Evolutionary conservation across 2,888 invertebrate species (phyloP).

Genomic region (Oxytorus armatus): DNA sequence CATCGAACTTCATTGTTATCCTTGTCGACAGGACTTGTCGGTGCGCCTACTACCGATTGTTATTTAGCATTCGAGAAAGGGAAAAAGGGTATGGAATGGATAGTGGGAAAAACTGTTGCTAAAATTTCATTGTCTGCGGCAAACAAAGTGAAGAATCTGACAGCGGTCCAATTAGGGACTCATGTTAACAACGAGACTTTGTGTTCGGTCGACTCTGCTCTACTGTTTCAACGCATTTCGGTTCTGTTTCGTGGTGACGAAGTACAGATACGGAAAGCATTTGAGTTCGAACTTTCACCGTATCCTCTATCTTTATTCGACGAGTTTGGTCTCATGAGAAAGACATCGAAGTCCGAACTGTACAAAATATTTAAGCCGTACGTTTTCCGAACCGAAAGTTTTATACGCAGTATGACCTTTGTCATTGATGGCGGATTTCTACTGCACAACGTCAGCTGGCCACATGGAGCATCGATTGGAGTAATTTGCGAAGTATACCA

Average conservation of each 20-base stretch:
- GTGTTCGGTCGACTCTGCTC: slow-evolving; percentile 70
- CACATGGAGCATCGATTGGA: not conserved
- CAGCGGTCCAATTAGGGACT: no score
- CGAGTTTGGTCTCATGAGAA: not conserved
- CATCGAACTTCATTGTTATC: slow-evolving; percentile 44
- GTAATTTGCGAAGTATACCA: not conserved
- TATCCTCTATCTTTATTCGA: not conserved
- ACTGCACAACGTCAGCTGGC: not conserved
- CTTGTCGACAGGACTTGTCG: slow-evolving; percentile 67
- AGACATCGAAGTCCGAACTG: not conserved
- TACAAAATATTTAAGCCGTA: not conserved
- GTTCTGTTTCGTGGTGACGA: slow-evolving; percentile 66
- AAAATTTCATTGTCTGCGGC: slow-evolving; percentile 46
- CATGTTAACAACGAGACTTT: no score
- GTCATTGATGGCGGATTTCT: not conserved
- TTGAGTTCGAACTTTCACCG: not conserved
- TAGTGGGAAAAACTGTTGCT: slow-evolving; percentile 59
- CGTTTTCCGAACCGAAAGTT: not conserved
- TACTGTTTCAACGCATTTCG: slow-evolving; percentile 72
- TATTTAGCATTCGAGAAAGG: slow-evolving; percentile 68
- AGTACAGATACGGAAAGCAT: slow-evolving; percentile 55
- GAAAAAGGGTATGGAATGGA: slow-evolving; percentile 45
- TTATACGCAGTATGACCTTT: not conserved
- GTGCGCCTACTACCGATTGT: slow-evolving; percentile 64
- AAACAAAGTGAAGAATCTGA: slow-evolving; percentile 66